A percentile compares a stretch with the other conserved stretches of the same genome.
These are phyloP conservation scores for Geodia barretti DNA, from an alignment of 37 sponge, comb jelly and placozoan genomes.

Conservation along the genomic window DNA sequence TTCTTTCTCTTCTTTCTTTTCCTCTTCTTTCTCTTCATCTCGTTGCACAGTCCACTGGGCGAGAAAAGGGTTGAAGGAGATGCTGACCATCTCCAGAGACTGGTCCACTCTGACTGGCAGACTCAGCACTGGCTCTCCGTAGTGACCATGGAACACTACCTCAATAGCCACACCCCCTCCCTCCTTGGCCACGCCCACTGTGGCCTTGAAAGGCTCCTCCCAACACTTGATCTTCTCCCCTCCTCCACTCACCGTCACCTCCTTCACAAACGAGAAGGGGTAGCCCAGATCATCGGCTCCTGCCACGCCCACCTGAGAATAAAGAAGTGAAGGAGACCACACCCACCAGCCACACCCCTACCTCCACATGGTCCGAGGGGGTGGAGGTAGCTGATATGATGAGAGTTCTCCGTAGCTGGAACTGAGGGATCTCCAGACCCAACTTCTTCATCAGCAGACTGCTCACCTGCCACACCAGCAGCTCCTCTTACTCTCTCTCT, in stretches of 20 bases:
- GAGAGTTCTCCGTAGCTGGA: slow-evolving; percentile 31
- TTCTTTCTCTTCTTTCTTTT: background rate
- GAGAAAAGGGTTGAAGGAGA: slow-evolving; percentile 65
- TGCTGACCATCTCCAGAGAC: background rate
- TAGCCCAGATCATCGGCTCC: slow-evolving; percentile 36
- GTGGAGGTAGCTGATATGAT: background rate
- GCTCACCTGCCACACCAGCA: background rate
- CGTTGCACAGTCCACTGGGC: slow-evolving; percentile 35
- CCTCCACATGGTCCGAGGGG: background rate
- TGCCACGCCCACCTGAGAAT: slow-evolving; percentile 30
- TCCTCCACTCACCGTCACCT: slow-evolving; percentile 11
- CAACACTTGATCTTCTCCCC: background rate
- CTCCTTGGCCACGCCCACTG: background rate
- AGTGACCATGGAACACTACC: slow-evolving; percentile 47
- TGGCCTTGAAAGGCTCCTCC: slow-evolving; percentile 9
- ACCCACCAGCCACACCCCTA: background rate
- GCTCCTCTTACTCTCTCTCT: no score
- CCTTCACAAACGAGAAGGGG: slow-evolving; percentile 66
- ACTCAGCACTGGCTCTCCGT: slow-evolving; percentile 54
- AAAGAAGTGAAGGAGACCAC: background rate
- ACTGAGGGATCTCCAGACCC: slow-evolving; percentile 62
- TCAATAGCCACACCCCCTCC: slow-evolving; percentile 2
- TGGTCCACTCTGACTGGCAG: slow-evolving; percentile 14
- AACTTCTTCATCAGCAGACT: slow-evolving; percentile 56
- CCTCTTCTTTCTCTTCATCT: background rate